Base-by-base conservation (phyloP, 2,888 invertebrate species). In the Campopleginae sp. region DNA sequence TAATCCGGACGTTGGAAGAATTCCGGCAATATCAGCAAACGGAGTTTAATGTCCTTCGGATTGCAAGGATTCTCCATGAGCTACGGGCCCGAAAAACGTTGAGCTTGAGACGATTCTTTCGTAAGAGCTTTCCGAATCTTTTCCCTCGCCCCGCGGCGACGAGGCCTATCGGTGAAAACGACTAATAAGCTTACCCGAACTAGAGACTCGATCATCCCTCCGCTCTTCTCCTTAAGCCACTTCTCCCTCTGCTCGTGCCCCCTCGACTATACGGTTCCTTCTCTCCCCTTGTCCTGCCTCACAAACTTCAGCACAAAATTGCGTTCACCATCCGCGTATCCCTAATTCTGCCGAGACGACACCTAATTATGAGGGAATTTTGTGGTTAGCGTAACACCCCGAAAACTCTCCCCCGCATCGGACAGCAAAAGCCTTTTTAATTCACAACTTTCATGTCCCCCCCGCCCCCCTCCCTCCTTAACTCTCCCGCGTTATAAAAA, bases 351-450 rank as follows among this genome's bases (percentile, higher is more conserved):
- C 89, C 89, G 84, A 87, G 86, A 86, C 88, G 91, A 90, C 91
- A 91, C 90, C 90, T 92, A 91, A 91, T 91, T 92, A 92, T 91
- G 90, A 90, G 88, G 85, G 89, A 90, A 90, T 91, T 88, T 76
- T 51, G 83, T 80, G 80, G 86, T 83, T 83, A 86, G 54, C 72
- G 82, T 70, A 84, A 80, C 61, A 82, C 78, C 72, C 31, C 71
- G 63, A 27, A 76, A 80, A 82, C 80, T 68, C 79, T 72, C 12
- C 19, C 78, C 63, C 1, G 17, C 63, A 42, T n/a, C 61, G 46
- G 27, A n/a, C 27, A 68, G 70, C 54, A 54, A 72, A 79, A 79
- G 65, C 82, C 78, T 74, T 86, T 82, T 84, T 85, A 82, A 86
- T 80, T 74, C 82, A 82, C 68, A 44, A 74, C 68, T 74, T 80